Percentiles rank a stretch among this genome's conserved stretches.
Conservation (phyloP, 2,888 invertebrate genomes). For the Pristionchus maxplancki region DNA sequence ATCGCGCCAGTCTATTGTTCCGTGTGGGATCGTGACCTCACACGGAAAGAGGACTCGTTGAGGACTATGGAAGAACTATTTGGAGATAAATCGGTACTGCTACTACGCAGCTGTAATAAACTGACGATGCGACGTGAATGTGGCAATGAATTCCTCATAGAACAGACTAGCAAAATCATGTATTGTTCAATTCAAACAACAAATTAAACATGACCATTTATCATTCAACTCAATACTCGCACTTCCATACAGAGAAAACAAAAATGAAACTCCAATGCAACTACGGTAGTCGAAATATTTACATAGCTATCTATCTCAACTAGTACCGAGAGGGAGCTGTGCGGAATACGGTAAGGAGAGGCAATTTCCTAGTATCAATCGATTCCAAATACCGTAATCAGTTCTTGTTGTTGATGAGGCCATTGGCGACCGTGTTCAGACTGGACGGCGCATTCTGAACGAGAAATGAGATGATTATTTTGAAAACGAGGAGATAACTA, state of each 20-base stretch:
- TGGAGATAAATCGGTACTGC: not conserved
- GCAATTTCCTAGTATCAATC: conserved; percentile 36
- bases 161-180: not conserved
- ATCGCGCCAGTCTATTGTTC: conserved; percentile 31
- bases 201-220: conserved; percentile 3
- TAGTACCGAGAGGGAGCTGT: conserved; percentile 28
- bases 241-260: conserved; percentile 15
- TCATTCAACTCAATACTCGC: conserved; percentile 33
- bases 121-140: not conserved
- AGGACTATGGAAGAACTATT: not conserved
- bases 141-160: not conserved
- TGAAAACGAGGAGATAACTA: too few species aligned
- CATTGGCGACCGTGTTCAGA: conserved; percentile 69
- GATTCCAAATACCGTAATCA: conserved; percentile 41
- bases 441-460: conserved; percentile 69
- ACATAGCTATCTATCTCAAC: conserved; percentile 6
- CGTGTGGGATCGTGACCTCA: conserved; percentile 38
- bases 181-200: not conserved
- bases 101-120: too few species aligned
- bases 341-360: conserved; percentile 25
- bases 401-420: conserved; percentile 66
- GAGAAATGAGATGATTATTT: too few species aligned
- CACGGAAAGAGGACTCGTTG: not conserved
- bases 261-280: conserved; percentile 13
- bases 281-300: conserved; percentile 30